Base-by-base conservation (phyloP, 37 sponge, comb jelly and placozoan species). In the Mnemiopsis leidyi region DNA sequence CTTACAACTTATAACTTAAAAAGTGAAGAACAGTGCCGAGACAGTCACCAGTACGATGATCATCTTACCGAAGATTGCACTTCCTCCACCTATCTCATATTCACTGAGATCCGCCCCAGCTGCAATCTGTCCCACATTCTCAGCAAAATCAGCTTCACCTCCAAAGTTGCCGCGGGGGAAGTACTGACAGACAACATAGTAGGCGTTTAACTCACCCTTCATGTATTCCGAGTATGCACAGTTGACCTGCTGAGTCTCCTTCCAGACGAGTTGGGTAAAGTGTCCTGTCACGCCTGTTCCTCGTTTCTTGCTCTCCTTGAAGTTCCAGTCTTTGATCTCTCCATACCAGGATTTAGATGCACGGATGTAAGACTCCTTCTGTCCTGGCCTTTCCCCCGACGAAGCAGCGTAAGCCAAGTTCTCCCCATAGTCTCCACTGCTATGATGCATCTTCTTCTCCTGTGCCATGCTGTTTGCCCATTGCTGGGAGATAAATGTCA, bases 291-390 rank as follows among this genome's bases (percentile, higher is more conserved):
- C 90, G 29, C 23, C 36, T 32, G 7, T 38, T 28, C n/a, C 61
- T 23, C 29, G 13, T 1, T 29, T 61, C 24, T 40, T 39, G 30
- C 35, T 85, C 7, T 9, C 36, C 24, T 0, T 29, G 23, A 85
- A 85, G 90, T 85, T 26, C 90, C 90, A 85, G 48, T 85, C 90
- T 61, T 23, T 40, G n/a, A 85, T 85, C n/a, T 85, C 90, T 16
- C 36, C 25, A 28, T 85, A 85, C 90, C 61, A 85, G 48, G 24
- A 23, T 21, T 85, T 38, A 18, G 90, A 20, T 29, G 90, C 33
- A 2, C 2, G 24, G 7, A 28, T 26, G 30, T 39, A 85, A 39
- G 90, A 39, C 25, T 23, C 25, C 2, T 38, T 1, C 24, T 36
- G 33, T 7, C 30, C 30, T 24, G 48, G 29, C 5, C 33, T 3